These are phyloP conservation scores for Biston stratarius DNA, from an alignment of 2,888 invertebrate species.

Conservation along the genomic window DNA sequence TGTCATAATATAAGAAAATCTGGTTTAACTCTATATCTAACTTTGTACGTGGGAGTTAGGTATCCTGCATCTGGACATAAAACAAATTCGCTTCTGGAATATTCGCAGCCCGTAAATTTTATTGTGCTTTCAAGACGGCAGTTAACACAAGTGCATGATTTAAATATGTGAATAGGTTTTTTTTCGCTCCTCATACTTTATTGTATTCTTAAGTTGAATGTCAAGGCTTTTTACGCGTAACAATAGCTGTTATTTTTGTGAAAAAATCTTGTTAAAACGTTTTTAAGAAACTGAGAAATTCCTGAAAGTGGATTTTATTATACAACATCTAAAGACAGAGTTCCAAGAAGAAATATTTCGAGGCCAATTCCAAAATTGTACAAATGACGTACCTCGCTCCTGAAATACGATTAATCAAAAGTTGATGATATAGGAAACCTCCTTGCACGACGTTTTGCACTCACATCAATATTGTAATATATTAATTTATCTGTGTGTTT, in stretches of 20 bases:
- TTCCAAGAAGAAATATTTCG: no score
- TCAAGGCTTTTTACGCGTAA: constrained; percentile 22
- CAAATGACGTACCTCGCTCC: no score
- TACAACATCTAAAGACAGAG: background rate
- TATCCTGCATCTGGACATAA: constrained; percentile 42
- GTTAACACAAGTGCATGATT: constrained; percentile 51
- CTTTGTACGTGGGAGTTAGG: constrained; percentile 25
- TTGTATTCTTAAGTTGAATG: constrained; percentile 31
- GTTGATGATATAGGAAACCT: no score
- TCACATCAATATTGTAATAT: no score
- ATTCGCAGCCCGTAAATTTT: constrained; percentile 57
- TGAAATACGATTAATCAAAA: no score
- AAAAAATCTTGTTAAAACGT: background rate
- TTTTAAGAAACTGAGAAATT: background rate
- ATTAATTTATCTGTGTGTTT: no score
- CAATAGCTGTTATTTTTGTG: constrained; percentile 12
- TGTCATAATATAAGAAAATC: constrained; percentile 27
- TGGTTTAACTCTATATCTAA: constrained; percentile 28
- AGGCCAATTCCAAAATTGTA: no score
- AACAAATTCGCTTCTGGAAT: constrained; percentile 50
- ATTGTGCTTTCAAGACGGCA: constrained; percentile 51
- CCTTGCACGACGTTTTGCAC: no score
- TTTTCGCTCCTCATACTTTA: constrained; percentile 29
- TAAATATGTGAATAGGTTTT: constrained; percentile 44
- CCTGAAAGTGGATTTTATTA: background rate